Base-by-base conservation (phyloP, 2,888 invertebrate genomes). In the Saturnia pavonia region DNA sequence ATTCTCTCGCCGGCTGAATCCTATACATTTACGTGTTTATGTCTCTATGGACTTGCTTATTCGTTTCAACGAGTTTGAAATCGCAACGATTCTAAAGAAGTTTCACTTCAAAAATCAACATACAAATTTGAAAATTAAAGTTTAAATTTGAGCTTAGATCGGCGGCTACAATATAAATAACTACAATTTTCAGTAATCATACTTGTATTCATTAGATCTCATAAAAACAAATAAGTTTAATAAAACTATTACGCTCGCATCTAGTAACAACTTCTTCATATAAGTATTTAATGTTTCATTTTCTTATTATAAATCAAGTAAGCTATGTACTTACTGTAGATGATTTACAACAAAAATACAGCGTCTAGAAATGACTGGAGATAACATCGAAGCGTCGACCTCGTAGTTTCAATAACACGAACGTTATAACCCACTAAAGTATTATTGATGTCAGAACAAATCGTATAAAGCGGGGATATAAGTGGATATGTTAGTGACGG, bases 321-420 rank as follows among this genome's bases (percentile, higher is more conserved):
- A 6, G 34, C n/a, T n/a, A n/a, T n/a, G n/a, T n/a, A n/a, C n/a
- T 16, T 60, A 27, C 57, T 4, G 8, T 60, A n/a, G 22, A 9
- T 22, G 22, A 54, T 54, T 54, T 54, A 22, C n/a, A n/a, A 54
- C 14, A 60, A 60, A 73, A 72, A 69, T 67, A 70, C 40, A 54
- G 1, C 8, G 54, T 27, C 40, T 48, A 40, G 68, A 45, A 14
- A 22, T 43, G 67, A 40, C 40, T n/a, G 27, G 34, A 68, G 25
- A 68, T 45, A 68, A 68, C 34, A 22, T 68, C 27, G 42, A 54
- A 40, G 8, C 27, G 12, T n/a, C 65, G 34, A 22, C 42, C 57
- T 68, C 40, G 51, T 48, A 25, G 73, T 72, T 76, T 74, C 77
- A 75, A 75, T 77, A 75, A 75, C 72, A 74, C 65, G 74, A 76